A percentile compares a stretch with the other conserved stretches of the same genome.
Conservation (phyloP, 2,797 vertebrate species). For the Ataeniobius toweri region DNA sequence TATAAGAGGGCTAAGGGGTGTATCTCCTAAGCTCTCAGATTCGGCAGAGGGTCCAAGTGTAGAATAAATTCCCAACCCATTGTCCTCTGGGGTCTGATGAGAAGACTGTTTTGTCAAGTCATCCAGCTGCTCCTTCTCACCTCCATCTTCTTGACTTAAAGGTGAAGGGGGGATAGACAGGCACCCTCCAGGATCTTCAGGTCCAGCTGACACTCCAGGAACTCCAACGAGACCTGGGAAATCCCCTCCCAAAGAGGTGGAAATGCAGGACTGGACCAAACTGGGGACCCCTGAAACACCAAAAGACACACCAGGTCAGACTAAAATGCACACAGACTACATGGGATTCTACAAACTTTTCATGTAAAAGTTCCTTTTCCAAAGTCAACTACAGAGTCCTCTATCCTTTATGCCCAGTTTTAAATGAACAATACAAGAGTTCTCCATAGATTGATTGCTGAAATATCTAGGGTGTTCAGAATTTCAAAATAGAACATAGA, state of each 20-base stretch:
- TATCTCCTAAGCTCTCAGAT: constrained; percentile 84
- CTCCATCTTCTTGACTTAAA: constrained; percentile 82
- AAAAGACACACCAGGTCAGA: constrained; percentile 10
- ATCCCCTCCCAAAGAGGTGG: constrained; percentile 72
- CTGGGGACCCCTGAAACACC: constrained; percentile 58
- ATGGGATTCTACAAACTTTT: not conserved
- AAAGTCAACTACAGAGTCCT: not conserved
- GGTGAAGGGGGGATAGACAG: constrained; percentile 81
- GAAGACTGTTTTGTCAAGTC: constrained; percentile 55
- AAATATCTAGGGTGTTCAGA: not conserved
- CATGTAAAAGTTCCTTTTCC: not conserved
- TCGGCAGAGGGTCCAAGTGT: constrained; percentile 80
- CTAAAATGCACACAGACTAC: not conserved
- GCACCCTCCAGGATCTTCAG: constrained; percentile 72
- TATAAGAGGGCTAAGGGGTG: constrained; percentile 88
- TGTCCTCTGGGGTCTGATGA: constrained; percentile 56
- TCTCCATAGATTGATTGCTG: not conserved
- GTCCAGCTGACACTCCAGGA: constrained; percentile 67
- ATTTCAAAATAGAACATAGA: not conserved
- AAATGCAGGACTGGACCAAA: constrained; percentile 75
- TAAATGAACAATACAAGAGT: not conserved
- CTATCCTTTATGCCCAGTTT: not conserved
- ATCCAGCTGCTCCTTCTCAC: constrained; percentile 76
- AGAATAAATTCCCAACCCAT: constrained; percentile 69
- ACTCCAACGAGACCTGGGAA: constrained; percentile 76